phyloP scores from a whole-genome alignment of 2,888 invertebrate genomes.

The Thumatha senex region DNA sequence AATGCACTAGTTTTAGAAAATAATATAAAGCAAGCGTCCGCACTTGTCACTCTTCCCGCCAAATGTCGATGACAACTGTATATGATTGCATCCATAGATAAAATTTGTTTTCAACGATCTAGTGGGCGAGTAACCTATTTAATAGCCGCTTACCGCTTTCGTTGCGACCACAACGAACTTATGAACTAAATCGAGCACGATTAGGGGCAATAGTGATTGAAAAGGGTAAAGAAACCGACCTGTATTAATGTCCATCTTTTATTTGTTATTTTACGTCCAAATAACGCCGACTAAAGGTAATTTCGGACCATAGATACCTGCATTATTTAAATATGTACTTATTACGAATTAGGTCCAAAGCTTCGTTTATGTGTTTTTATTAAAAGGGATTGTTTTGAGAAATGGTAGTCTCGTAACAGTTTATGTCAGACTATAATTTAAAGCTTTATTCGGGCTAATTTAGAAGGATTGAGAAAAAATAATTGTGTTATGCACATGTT shows the following conservation, averaged over 20 bases:
- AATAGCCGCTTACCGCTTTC: slow-evolving; percentile 24
- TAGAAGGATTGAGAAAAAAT: not conserved
- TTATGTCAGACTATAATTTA: not conserved
- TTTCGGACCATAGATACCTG: slow-evolving; percentile 40
- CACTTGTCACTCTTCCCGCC: no score
- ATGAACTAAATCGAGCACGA: slow-evolving; percentile 72
- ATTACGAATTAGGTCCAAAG: slow-evolving; percentile 32
- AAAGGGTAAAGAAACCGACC: slow-evolving; percentile 73
- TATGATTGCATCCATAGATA: no score
- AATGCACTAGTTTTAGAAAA: no score
- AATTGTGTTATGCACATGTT: not conserved
- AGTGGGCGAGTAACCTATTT: not conserved
- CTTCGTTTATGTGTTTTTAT: slow-evolving; percentile 6
- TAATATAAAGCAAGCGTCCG: no score
- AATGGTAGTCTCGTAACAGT: not conserved
- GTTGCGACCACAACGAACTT: slow-evolving; percentile 38
- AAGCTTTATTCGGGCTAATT: slow-evolving; percentile 1
- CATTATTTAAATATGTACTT: slow-evolving; percentile 35
- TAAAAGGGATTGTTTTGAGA: slow-evolving; percentile 1
- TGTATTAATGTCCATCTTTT: slow-evolving; percentile 57
- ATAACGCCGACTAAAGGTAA: slow-evolving; percentile 47
- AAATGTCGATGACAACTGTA: no score
- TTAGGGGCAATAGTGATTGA: slow-evolving; percentile 81
- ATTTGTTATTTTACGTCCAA: slow-evolving; percentile 56
- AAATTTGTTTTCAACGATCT: no score